Evolutionary conservation across 2,888 invertebrate genomes (phyloP).

Genomic region (Caenorhabditis sulstoni): DNA sequence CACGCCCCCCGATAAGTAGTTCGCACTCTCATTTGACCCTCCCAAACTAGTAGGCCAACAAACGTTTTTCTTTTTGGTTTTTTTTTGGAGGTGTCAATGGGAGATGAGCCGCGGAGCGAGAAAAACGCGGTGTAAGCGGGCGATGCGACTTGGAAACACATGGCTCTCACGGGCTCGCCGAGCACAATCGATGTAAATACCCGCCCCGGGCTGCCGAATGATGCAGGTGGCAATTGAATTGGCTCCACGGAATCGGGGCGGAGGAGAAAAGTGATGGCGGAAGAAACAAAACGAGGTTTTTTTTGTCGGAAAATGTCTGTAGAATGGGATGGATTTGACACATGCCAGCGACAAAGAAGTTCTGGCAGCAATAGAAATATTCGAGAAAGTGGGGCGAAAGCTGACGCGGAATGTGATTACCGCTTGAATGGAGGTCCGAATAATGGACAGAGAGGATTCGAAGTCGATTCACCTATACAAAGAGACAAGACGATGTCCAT

Average conservation of each 20-base stretch:
- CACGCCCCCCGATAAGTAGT: no score
- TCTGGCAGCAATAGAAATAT: neutral
- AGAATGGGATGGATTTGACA: no score
- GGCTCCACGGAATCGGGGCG: neutral
- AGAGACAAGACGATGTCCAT: neutral
- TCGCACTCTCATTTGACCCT: no score
- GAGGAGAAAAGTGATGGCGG: no score
- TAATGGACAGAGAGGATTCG: neutral
- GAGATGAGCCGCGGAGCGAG: neutral
- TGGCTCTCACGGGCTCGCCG: neutral
- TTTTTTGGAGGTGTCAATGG: slow-evolving; percentile 2
- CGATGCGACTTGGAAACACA: neutral
- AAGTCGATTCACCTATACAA: slow-evolving; percentile 8
- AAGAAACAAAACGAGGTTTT: no score
- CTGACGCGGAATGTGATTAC: neutral
- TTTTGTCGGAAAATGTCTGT: no score
- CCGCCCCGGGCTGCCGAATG: slow-evolving; percentile 4
- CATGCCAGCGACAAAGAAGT: neutral
- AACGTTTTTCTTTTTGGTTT: no score
- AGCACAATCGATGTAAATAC: slow-evolving; percentile 18
- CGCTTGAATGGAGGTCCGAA: slow-evolving; percentile 11
- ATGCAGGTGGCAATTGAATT: slow-evolving; percentile 12
- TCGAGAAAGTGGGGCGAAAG: no score
- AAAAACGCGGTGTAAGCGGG: no score
- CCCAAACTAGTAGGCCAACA: no score